Percentiles rank a stretch among this genome's conserved stretches.
Evolutionary conservation across 2,113 vertebrate species (phyloP).

Genomic region (Apus apus): DNA sequence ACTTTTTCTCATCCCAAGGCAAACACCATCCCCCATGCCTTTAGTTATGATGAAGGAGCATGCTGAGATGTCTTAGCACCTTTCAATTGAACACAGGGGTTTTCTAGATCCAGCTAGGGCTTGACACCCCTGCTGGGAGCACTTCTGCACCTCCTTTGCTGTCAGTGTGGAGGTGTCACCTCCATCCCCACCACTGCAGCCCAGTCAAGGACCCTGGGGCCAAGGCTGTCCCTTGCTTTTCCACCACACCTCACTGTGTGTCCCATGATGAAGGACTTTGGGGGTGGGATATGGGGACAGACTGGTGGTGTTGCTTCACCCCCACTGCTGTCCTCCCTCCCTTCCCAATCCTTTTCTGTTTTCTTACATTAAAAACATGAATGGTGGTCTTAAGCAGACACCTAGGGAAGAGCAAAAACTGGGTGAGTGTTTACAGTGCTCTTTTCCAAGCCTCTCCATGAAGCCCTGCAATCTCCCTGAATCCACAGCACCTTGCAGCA

Average conservation of each 20-base stretch:
- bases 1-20: not conserved
- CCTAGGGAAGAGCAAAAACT: not conserved
- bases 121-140: fast-evolving
- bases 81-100: not conserved
- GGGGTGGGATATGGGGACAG: not conserved
- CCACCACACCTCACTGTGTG: not conserved
- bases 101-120: not conserved
- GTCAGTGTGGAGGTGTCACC: not conserved
- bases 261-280: not conserved
- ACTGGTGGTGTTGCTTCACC: not conserved
- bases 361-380: not conserved
- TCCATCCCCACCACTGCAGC: fast-evolving
- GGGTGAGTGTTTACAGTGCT: not conserved
- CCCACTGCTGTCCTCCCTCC: not conserved
- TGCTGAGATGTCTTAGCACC: not conserved
- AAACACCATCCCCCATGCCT: not conserved
- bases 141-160: not conserved
- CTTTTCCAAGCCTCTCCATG: not conserved
- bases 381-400: not conserved
- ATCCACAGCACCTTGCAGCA: not conserved
- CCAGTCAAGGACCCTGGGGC: not conserved
- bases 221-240: not conserved
- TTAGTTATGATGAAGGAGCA: not conserved
- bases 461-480: not conserved
- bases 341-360: not conserved